Evolutionary conservation across 2,888 invertebrate species (phyloP).

Genomic region (Lucinisca nassula): DNA sequence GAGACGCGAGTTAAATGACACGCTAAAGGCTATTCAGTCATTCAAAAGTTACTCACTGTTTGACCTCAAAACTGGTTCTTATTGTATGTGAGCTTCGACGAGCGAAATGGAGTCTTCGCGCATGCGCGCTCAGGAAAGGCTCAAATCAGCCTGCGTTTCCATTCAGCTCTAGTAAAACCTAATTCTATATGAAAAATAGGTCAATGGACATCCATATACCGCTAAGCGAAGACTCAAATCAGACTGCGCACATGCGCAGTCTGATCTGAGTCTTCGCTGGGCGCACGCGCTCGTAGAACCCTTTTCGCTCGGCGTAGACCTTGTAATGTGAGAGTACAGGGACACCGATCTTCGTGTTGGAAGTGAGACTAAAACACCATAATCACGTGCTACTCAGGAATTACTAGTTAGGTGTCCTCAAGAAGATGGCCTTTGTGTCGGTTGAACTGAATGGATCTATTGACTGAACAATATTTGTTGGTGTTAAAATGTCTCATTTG

Average conservation of each 20-base stretch:
- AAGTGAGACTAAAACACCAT: background rate
- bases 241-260: too few relatives aligned
- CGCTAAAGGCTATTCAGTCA: conserved; percentile 32
- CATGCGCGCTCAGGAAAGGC: too few relatives aligned
- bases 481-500: background rate
- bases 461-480: background rate
- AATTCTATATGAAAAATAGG: too few relatives aligned
- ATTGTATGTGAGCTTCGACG: too few relatives aligned
- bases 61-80: background rate
- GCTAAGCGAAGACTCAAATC: too few relatives aligned
- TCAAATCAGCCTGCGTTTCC: too few relatives aligned
- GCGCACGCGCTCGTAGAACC: too few relatives aligned
- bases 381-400: conserved; percentile 14
- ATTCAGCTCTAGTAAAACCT: too few relatives aligned
- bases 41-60: conserved; percentile 6
- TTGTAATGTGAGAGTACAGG: background rate
- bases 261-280: too few relatives aligned
- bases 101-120: too few relatives aligned
- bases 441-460: background rate
- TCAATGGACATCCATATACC: too few relatives aligned
- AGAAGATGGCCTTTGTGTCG: background rate
- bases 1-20: conserved; percentile 37
- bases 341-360: background rate
- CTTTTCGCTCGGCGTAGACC: too few relatives aligned
- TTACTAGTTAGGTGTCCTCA: background rate